Evolutionary conservation across 1,140 invertebrate genomes (phyloP), one percentile per base, ranked within the genome.

Genomic region (Contarinia nasturtii): DNA sequence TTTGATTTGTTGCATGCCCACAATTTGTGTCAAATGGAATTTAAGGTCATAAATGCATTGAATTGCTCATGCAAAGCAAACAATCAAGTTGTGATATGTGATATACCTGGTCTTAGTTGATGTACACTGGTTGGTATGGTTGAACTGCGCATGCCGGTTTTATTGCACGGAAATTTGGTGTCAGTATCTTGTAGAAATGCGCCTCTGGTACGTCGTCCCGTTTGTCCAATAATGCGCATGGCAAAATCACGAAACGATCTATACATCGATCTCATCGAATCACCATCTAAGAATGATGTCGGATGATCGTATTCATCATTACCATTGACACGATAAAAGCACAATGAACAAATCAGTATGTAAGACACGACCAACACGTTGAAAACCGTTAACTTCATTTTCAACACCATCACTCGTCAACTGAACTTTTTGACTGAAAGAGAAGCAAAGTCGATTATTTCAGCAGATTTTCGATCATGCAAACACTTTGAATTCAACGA

Each of bases 91-190:
- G 4, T 27, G n/a, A n/a, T n/a, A n/a, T n/a, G n/a, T 18, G 12
- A 43, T 17, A 18, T 41, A 41, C 48, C 70, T 12, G 74, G 76
- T 52, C 69, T 60, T 20, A 80, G 54, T 49, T 57, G 53, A 54
- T 79, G 69, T 7, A 76, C 75, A 43, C 57, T 67, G 8, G 51
- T 59, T 1, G 74, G 72, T 18, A 56, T 48, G 17, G 46, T 40
- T 18, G 14, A 8, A 18, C 48, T 49, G 33, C 37, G 36, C 11
- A 36, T 33, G 34, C 27, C 17, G 2, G 10, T 12, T 14, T 46
- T 8, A 10, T 44, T 37, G 20, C 48, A 49, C 4, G 48, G 48
- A 43, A 49, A 49, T 12, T 49, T 37, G 7, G 18, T 12, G 12
- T 46, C 20, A 8, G 18, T 21, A 11, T 46, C 42, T 42, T 49